Base-by-base conservation (phyloP, 2,113 vertebrate genomes). In the Sceloporus tristichus region DNA sequence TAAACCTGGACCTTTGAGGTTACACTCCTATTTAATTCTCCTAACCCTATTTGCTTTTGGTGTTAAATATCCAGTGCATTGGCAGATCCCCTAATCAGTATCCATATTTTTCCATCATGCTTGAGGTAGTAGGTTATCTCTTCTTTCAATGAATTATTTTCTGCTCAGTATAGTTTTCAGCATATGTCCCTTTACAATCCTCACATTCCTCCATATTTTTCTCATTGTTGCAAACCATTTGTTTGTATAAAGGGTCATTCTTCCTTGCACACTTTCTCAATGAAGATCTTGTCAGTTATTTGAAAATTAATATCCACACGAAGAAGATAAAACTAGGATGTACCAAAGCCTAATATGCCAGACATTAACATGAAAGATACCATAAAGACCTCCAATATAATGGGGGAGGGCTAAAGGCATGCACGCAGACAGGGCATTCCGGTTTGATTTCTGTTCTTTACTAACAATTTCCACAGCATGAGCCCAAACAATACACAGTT, bases 41-140 rank as follows among this genome's bases (percentile, higher is more conserved):
- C 84, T 34, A 79, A 10, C 13, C 86, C n/a, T 10, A 11, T 76
- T 54, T 82, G 13, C 34, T 16, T 19, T 77, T 18, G 27, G 34
- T 53, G 77, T 56, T 34, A 29, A 82, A 7, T 18, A 13, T 34
- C 34, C 71, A 75, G 8, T 23, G 4, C 34, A n/a, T 42, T 18
- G 48, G 14, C 11, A 74, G 10, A 9, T 76, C 19, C n/a, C 70
- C 84, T n/a, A 85, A 53, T 48, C 34, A 6, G 42, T n/a, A 87
- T 65, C 42, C 73, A 54, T 23, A 56, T 29, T 3, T 85, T 82
- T 48, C 25, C 19, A 40, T 29, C 40, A 59, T 85, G 84, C 18
- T 29, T 1, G 8, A 56, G 70, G 0, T 62, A 79, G 62, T 0
- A 9, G 6, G 53, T 34, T 66, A n/a, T 0, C 0, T 81, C n/a